Percentiles rank a stretch among this genome's conserved stretches.
These are phyloP conservation scores for Chrysemys picta DNA, from an alignment of 2,113 vertebrate species.

Conservation along the genomic window DNA sequence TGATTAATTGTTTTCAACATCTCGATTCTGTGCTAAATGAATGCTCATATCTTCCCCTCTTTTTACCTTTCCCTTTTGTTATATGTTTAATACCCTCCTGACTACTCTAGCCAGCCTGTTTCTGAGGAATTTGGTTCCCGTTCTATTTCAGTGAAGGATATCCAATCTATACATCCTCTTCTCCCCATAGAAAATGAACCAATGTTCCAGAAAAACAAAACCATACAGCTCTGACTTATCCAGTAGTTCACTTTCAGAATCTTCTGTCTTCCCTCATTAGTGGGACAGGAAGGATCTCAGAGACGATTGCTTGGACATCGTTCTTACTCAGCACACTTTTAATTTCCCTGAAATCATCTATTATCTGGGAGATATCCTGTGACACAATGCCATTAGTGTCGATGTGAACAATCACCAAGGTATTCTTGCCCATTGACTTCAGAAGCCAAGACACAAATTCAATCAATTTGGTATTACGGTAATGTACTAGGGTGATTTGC, in stretches of 20 bases:
- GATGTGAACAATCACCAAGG: background rate
- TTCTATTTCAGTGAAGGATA: background rate
- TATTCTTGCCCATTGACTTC: background rate
- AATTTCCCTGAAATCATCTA: background rate
- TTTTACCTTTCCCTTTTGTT: background rate
- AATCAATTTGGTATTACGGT: background rate
- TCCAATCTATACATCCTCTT: background rate
- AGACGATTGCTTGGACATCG: background rate
- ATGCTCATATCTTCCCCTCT: background rate
- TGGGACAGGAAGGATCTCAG: background rate
- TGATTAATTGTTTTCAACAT: background rate
- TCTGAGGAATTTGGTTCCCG: background rate
- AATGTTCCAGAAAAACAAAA: background rate
- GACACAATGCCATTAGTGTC: background rate
- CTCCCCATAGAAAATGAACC: background rate
- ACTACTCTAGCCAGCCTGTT: background rate
- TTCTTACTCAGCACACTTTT: background rate
- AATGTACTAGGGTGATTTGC: background rate
- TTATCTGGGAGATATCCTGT: background rate
- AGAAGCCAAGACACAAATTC: background rate
- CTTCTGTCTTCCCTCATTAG: background rate
- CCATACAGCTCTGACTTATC: background rate
- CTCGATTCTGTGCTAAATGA: background rate
- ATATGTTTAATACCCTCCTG: background rate
- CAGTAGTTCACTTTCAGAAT: background rate